Base-by-base conservation (phyloP, 2,113 vertebrate genomes). In the Hystrix cristata region DNA sequence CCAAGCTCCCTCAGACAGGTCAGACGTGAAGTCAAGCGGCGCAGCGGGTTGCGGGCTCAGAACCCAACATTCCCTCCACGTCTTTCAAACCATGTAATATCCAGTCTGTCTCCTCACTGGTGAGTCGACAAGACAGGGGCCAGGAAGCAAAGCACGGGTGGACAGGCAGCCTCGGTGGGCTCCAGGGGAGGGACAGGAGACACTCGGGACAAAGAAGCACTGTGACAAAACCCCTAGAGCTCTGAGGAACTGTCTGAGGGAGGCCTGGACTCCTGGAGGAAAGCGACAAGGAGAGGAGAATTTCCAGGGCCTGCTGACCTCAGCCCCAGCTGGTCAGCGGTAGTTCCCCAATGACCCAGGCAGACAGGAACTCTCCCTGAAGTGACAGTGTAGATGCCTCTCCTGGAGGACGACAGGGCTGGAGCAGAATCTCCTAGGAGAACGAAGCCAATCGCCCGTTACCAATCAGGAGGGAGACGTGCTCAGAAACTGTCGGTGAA, bases 301-400 rank as follows among this genome's bases (percentile, higher is more conserved):
- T 96, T 96, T 97, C 87, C 95, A 86, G 0, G 2, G 51, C n/a
- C 74, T 1, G n/a, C 90, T 92, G 95, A 96, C 84, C 74, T 92
- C 95, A 92, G 7, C 43, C 62, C 87, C 51, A 62, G 83, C 46
- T 53, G 93, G 79, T 15, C 43, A 80, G 38, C 0, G 1, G 80
- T 18, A 80, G 62, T 64, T 89, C 82, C 95, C 65, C 38, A 71
- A 90, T 31, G 55, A 79, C 55, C 65, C 14, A 27, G 79, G 48
- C 31, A 19, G 59, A 79, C 7, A 2, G 87, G 53, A 84, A 91
- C n/a, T 38, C 65, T 69, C 64, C 74, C 72, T n/a, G 72, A 65
- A 53, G 31, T 48, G 72, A 48, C 1, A 53, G 11, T 86, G 60
- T 11, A 23, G 43, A 29, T 11, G 43, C 19, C 55, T 90, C 65